Base-by-base conservation (phyloP, 64 coral and sea anemone genomes). In the Platygyra sinensis region DNA sequence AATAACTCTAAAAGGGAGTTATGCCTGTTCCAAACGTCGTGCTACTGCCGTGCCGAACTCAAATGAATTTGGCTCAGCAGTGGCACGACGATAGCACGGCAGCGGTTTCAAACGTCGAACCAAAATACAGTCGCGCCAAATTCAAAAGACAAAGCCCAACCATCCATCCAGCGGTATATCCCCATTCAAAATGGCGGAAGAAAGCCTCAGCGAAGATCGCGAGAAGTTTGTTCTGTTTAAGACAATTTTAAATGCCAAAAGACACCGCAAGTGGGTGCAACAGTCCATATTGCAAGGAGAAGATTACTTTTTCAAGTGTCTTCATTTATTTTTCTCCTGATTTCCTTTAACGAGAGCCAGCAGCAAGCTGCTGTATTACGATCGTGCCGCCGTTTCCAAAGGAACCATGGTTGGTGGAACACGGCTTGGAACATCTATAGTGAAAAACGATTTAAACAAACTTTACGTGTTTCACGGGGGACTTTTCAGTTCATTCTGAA, bases 301-400 rank as follows among this genome's bases (percentile, higher is more conserved):
- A 30, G 72, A 31, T 74, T 74, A 74, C 28, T 74, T 74, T 31
- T 74, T 0, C 9, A 74, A 74, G 30, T 74, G 0, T 74, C 18
- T 55, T 3, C 80, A 0, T 84, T 84, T 33, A 30, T 33, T 65
- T 6, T 84, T 31, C 64, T 64, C 20, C 51, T 84, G 80, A 12
- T 84, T 84, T 84, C 80, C 64, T 84, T 84, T 65, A 30, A 33
- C 33, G 80, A 84, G 36, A 63, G 80, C 80, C 30, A 84, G 59
- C 30, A 60, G 62, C 33, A 36, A 36, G 33, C 33, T 36, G 80
- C 5, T 84, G 80, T 67, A 11, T 46, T 85, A 49, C 81, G 30
- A 85, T 85, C 30, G 6, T 85, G 60, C 60, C 81, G 19, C 7
- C 81, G 81, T 49, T 85, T 81, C 10, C 24, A 12, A 11, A 60